phyloP scores from a whole-genome alignment of 1,140 invertebrate genomes.

The Panagrolaimus sp. region DNA sequence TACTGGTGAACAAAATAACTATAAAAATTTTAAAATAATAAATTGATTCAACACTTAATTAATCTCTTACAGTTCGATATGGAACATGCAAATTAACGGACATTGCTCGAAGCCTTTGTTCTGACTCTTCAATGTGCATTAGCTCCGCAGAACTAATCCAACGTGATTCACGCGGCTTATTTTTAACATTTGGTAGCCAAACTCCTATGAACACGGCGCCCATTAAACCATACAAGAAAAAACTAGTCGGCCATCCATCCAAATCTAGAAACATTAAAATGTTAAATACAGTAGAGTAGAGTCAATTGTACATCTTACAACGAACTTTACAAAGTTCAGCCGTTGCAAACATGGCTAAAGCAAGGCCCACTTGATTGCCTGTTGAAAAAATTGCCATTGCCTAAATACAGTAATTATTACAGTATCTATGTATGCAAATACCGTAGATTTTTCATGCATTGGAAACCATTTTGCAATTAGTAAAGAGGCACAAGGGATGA shows the following conservation, averaged over 20 bases:
- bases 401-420: no score
- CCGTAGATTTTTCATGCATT: slow-evolving; percentile 16
- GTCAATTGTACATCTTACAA: no score
- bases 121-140: not conserved
- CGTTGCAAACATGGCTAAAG: slow-evolving; percentile 6
- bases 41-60: not conserved
- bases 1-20: not conserved
- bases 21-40: not conserved
- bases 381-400: slow-evolving; percentile 14
- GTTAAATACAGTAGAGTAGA: no score
- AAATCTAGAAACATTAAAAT: not conserved
- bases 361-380: slow-evolving; percentile 12
- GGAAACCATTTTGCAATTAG: slow-evolving; percentile 13
- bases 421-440: no score
- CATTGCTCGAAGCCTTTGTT: not conserved
- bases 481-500: not conserved
- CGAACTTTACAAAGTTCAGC: not conserved
- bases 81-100: not conserved
- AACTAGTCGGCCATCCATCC: not conserved
- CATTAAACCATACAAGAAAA: slow-evolving; percentile 7
- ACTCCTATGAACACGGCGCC: not conserved
- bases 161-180: not conserved
- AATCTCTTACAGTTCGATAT: not conserved
- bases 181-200: not conserved
- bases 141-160: not conserved